Conservation (phyloP, 2,797 vertebrate species). For the Chaunax sp. region DNA sequence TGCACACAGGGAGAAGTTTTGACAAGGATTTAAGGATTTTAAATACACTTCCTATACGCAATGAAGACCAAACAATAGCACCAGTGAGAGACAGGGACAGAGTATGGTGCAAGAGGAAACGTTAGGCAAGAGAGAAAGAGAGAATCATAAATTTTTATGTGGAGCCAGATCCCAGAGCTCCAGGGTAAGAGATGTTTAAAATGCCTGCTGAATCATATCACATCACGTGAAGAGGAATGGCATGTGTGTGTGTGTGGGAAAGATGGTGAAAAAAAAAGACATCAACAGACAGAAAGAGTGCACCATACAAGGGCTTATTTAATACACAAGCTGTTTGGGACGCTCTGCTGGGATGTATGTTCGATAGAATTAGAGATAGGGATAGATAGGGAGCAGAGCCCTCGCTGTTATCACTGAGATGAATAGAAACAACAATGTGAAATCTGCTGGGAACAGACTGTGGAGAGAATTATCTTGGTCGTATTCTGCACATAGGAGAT, state of each 20-base stretch:
- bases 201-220: slow-evolving; percentile 66
- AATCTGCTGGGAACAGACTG: slow-evolving; percentile 51
- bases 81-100: slow-evolving; percentile 30
- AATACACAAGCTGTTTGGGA: slow-evolving; percentile 56
- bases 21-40: slow-evolving; percentile 80
- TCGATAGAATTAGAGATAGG: slow-evolving; percentile 49
- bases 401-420: slow-evolving; percentile 61
- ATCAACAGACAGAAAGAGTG: slow-evolving; percentile 21
- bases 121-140: slow-evolving; percentile 24
- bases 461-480: slow-evolving; percentile 32
- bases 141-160: slow-evolving; percentile 64
- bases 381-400: slow-evolving; percentile 48
- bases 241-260: slow-evolving; percentile 14
- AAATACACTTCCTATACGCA: slow-evolving; percentile 75
- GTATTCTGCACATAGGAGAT: slow-evolving; percentile 44
- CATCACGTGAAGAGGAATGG: slow-evolving; percentile 55
- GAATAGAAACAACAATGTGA: slow-evolving; percentile 59
- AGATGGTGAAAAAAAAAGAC: background rate
- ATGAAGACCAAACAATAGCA: slow-evolving; percentile 62
- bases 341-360: slow-evolving; percentile 47
- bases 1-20: slow-evolving; percentile 74
- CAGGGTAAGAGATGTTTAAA: slow-evolving; percentile 69
- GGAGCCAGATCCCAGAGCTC: slow-evolving; percentile 70
- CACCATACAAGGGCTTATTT: slow-evolving; percentile 53
- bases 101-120: slow-evolving; percentile 31